These are phyloP conservation scores for Coenonympha arcania DNA, from an alignment of 2,888 invertebrate species.

Conservation along the genomic window DNA sequence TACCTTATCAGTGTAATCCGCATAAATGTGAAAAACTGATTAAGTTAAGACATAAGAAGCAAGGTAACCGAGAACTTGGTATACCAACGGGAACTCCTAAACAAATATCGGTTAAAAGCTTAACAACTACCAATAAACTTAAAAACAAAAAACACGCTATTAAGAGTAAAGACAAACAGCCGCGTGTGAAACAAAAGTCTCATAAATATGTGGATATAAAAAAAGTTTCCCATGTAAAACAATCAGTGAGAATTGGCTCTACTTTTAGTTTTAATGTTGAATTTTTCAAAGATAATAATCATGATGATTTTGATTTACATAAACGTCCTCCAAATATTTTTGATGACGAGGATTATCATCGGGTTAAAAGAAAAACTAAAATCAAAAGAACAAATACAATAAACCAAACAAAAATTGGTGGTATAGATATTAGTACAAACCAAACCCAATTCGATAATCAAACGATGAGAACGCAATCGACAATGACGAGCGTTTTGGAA, in stretches of 20 bases:
- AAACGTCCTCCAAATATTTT: not conserved
- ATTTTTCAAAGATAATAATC: slow-evolving; percentile 28
- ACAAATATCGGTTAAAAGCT: slow-evolving; percentile 27
- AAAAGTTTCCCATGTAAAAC: slow-evolving; percentile 3
- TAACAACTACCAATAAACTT: slow-evolving; percentile 17
- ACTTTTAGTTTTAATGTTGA: slow-evolving; percentile 30
- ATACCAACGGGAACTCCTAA: slow-evolving; percentile 17
- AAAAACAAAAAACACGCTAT: slow-evolving; percentile 24
- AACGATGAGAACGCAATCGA: slow-evolving; percentile 14
- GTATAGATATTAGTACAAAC: not conserved
- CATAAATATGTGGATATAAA: not conserved
- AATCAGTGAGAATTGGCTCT: slow-evolving; percentile 29
- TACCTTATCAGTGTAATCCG: slow-evolving; percentile 40
- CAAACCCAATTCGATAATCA: not conserved
- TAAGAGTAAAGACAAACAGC: slow-evolving; percentile 1
- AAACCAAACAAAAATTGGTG: not conserved
- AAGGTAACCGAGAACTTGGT: slow-evolving; percentile 22
- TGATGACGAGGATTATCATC: not conserved
- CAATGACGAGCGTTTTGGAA: slow-evolving; percentile 14
- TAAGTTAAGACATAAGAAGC: slow-evolving; percentile 29
- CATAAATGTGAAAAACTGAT: slow-evolving; percentile 36
- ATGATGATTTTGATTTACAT: slow-evolving; percentile 1
- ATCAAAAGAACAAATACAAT: not conserved
- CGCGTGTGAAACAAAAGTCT: not conserved
- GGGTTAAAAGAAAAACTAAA: not conserved